Conservation (phyloP, 2,113 vertebrate genomes). For the Seriola quinqueradiata region DNA sequence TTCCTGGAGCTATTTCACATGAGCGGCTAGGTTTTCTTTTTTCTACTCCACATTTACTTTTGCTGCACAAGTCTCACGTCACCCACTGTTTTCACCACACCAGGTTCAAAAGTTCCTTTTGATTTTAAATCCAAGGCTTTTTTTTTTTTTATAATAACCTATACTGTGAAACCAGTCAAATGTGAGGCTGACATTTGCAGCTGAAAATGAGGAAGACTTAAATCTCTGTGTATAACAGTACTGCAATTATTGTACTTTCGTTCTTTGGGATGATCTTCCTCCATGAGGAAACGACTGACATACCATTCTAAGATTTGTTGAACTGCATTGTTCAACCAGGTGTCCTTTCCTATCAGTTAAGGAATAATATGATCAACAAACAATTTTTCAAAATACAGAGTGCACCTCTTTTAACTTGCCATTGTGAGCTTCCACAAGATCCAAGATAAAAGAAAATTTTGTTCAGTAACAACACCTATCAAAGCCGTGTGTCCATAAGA, state of each 20-base stretch:
- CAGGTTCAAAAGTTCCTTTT: not conserved
- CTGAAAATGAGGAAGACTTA: not conserved
- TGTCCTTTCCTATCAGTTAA: no score
- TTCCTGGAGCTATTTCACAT: constrained; percentile 21
- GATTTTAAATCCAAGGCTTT: not conserved
- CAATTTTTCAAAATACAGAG: not conserved
- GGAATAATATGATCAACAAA: no score
- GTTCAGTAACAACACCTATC: not conserved
- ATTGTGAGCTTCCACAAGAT: not conserved
- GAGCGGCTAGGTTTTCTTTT: not conserved
- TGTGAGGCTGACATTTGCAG: no score
- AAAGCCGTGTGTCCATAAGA: no score
- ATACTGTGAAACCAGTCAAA: not conserved
- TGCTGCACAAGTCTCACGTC: not conserved
- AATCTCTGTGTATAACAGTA: not conserved
- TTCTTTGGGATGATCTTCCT: not conserved
- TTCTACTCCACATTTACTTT: not conserved
- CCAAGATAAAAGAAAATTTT: not conserved
- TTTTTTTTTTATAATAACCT: not conserved
- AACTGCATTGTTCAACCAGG: no score
- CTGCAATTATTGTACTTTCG: not conserved
- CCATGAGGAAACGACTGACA: no score
- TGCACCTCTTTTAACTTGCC: not conserved
- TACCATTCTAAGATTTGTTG: not conserved
- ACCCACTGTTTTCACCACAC: not conserved